These are phyloP conservation scores for Drosophila antonietae DNA, from an alignment of 2,888 invertebrate genomes.

Conservation along the genomic window DNA sequence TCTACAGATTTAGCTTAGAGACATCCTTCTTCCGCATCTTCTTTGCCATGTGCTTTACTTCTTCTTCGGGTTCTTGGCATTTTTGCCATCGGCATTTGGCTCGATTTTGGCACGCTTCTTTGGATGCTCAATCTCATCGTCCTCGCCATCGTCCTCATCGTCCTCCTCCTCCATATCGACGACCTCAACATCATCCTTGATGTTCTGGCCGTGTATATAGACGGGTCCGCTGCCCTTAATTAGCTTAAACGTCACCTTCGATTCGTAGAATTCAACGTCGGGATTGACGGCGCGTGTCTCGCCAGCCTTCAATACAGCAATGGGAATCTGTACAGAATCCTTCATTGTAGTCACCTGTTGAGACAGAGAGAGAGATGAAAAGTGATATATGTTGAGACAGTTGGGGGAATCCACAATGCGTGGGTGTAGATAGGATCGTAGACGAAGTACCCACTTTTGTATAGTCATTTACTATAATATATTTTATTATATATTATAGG, in stretches of 20 bases:
- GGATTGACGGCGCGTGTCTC: conserved; percentile 91
- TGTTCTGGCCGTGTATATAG: conserved; percentile 93
- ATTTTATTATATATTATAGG: no score
- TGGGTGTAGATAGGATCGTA: neutral
- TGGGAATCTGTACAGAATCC: conserved; percentile 92
- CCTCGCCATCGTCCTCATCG: conserved; percentile 88
- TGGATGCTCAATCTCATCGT: conserved; percentile 90
- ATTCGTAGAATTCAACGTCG: conserved; percentile 94
- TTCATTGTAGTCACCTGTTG: conserved; percentile 83
- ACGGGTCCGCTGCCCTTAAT: conserved; percentile 92
- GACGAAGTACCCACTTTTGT: neutral
- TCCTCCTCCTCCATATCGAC: conserved; percentile 93
- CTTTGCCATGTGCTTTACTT: conserved; percentile 73
- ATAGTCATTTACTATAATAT: neutral
- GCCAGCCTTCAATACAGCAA: conserved; percentile 92
- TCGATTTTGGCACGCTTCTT: conserved; percentile 92
- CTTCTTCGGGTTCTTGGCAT: conserved; percentile 90
- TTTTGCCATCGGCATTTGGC: conserved; percentile 89
- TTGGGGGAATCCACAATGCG: neutral
- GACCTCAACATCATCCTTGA: conserved; percentile 93
- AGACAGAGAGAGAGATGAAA: neutral
- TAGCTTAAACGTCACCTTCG: conserved; percentile 93
- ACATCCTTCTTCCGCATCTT: neutral
- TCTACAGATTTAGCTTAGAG: conserved; percentile 67
- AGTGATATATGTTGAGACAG: neutral